Percentiles rank a stretch among this genome's conserved stretches.
Conservation (phyloP, 1,140 invertebrate species). For the Drosophila melanogaster region DNA sequence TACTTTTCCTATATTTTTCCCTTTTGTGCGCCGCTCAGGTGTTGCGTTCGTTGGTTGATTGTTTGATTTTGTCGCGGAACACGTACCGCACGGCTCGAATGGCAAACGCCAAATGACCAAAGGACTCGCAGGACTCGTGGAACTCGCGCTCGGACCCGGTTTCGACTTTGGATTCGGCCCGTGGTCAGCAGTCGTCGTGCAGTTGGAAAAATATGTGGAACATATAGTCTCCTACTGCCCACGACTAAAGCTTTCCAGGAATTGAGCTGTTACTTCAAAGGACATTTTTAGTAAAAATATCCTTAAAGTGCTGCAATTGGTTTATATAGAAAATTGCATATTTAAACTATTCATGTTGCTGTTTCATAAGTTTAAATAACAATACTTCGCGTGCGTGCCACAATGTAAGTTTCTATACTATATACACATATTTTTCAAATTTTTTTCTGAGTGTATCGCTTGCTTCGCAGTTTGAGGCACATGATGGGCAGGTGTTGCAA, state of each 20-base stretch:
- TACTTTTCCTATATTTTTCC: constrained; percentile 44
- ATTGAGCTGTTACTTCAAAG: neutral
- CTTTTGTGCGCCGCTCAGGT: constrained; percentile 11
- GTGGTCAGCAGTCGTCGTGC: constrained; percentile 20
- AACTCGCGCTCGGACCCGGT: constrained; percentile 32
- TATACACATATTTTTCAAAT: no score
- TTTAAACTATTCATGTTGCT: no score
- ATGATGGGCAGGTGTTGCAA: constrained; percentile 41
- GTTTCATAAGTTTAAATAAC: no score
- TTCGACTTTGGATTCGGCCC: constrained; percentile 41
- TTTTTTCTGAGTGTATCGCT: constrained; percentile 9
- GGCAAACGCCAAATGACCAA: constrained; percentile 78
- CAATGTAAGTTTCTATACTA: no score
- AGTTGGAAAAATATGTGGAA: constrained; percentile 15
- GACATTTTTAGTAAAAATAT: no score
- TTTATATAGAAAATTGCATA: no score
- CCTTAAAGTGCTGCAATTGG: no score
- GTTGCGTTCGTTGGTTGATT: constrained; percentile 20
- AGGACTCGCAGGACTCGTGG: constrained; percentile 37
- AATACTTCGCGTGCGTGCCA: no score
- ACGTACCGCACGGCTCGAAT: constrained; percentile 71
- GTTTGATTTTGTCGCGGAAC: constrained; percentile 41
- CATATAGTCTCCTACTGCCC: neutral
- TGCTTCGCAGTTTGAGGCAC: neutral
- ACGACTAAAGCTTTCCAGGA: neutral